Evolutionary conservation across 2,797 vertebrate genomes (phyloP).

Genomic region (Emys orbicularis): DNA sequence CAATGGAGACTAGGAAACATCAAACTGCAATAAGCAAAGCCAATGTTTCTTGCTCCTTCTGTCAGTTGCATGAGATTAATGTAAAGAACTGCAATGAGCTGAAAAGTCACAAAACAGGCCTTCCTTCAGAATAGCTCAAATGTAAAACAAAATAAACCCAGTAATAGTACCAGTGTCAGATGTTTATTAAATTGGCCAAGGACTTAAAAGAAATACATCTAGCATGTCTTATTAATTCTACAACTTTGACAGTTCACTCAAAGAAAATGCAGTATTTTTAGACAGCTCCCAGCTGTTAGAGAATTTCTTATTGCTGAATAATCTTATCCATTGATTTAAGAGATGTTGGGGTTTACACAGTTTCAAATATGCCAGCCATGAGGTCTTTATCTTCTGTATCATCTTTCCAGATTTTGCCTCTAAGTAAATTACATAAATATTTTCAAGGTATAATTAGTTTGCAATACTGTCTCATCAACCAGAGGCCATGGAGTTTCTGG

Average conservation of each 20-base stretch:
- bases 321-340: slow-evolving; percentile 58
- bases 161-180: neutral
- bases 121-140: slow-evolving; percentile 25
- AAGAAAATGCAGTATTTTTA: slow-evolving; percentile 56
- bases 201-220: slow-evolving; percentile 56
- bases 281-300: slow-evolving; percentile 19
- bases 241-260: slow-evolving; percentile 35
- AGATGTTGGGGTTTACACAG: slow-evolving; percentile 48
- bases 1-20: slow-evolving; percentile 27
- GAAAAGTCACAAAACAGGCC: neutral
- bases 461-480: slow-evolving; percentile 16
- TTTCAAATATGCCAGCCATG: slow-evolving; percentile 28
- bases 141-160: slow-evolving; percentile 40
- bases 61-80: neutral
- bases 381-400: slow-evolving; percentile 35
- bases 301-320: slow-evolving; percentile 51
- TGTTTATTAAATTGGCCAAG: slow-evolving; percentile 53
- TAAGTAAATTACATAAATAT: slow-evolving; percentile 56
- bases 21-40: slow-evolving; percentile 12
- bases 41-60: slow-evolving; percentile 11
- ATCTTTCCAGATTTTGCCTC: slow-evolving; percentile 55
- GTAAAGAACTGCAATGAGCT: neutral
- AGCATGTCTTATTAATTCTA: slow-evolving; percentile 44
- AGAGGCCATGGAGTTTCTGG: neutral
- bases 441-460: slow-evolving; percentile 26